Evolutionary conservation across 2,888 invertebrate species (phyloP), one percentile per base, ranked within the genome.

Genomic region (Invenusta paracnida): DNA sequence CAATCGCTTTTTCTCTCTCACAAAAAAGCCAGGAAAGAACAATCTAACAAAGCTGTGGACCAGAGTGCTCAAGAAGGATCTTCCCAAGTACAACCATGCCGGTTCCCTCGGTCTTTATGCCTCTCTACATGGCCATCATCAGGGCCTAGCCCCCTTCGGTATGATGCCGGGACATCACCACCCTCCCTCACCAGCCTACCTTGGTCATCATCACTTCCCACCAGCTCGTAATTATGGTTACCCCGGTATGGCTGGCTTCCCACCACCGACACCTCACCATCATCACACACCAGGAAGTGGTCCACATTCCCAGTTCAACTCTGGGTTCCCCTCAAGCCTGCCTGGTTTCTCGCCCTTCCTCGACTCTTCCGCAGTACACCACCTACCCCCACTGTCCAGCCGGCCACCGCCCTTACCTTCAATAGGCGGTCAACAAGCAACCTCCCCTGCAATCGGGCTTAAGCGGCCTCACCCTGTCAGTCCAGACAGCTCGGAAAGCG

Each of bases 1-100:
- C 88, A 91, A 91, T 91, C 89, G 90, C 66, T 91, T 90, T 88
- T 91, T 91, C 88, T 91, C 91, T 88, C 90, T 91, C 87, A 91
- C 91, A 29, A 88, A 88, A 88, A 91, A 91, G 86, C 87, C 87
- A 28, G 88, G 88, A 30, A 88, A 87, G 79, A 87, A 85, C 81
- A 87, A 87, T 28, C 66, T 87, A 11, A 87, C 87, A 27, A 87
- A 85, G 31, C 87, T 87, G 17, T 87, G 87, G 87, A 86, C 85
- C 17, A 17, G 87, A 83, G 87, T 87, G 1, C 85, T 86, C 23
- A 86, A 86, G 66, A 86, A 86, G 23, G 86, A 86, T 66, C 73
- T 86, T n/a, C 79, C 85, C 13, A 85, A 85, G 30, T 85, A 30
- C 29, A 82, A 73, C 73, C 5, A 23, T 23, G 73, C 73, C 73